Percentiles rank a stretch among this genome's conserved stretches.
Evolutionary conservation across 2,797 vertebrate species (phyloP).

Genomic region (Poecilia picta): DNA sequence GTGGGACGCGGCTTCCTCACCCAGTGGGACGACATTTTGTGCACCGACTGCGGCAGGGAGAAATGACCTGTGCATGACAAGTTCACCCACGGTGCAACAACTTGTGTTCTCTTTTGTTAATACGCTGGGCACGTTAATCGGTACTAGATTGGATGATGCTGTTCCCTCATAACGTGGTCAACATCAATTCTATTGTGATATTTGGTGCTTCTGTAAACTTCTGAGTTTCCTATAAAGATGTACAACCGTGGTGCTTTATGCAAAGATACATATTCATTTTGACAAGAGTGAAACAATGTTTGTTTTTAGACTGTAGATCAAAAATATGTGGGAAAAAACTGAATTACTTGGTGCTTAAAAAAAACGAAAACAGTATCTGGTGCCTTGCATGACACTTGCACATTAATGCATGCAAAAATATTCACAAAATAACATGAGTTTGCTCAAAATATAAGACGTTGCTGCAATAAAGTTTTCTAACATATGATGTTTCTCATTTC

Average conservation of each 20-base stretch:
- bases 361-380: neutral
- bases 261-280: neutral
- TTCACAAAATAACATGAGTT: neutral
- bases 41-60: conserved; percentile 87
- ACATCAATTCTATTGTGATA: neutral
- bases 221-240: neutral
- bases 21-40: conserved; percentile 86
- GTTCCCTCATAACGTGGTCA: neutral
- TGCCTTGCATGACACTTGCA: neutral
- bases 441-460: neutral
- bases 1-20: conserved; percentile 92
- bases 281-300: neutral
- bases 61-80: conserved; percentile 63
- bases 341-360: neutral
- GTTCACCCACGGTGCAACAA: conserved; percentile 7
- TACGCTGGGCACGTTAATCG: neutral
- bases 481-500: conserved; percentile 14
- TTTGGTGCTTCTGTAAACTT: neutral
- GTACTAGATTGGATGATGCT: neutral
- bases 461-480: conserved; percentile 26
- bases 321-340: neutral
- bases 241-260: neutral
- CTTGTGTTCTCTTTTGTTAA: conserved; percentile 9
- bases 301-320: neutral
- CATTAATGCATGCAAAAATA: neutral